Evolutionary conservation across 2,113 vertebrate genomes (phyloP).

Genomic region (Gnathonemus echidnorhynchus): DNA sequence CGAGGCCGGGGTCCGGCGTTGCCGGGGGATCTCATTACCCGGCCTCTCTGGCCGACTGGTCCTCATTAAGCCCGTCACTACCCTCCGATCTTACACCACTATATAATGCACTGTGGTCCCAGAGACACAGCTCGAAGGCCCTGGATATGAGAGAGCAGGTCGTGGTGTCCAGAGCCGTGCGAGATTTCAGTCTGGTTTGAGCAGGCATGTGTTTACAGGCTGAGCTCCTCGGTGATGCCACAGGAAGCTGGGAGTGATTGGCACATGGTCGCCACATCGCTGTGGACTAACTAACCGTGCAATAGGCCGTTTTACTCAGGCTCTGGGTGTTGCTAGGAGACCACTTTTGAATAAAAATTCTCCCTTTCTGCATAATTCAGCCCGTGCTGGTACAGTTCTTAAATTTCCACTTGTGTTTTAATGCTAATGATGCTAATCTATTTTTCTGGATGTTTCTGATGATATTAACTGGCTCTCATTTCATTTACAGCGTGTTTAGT

Average conservation of each 20-base stretch:
- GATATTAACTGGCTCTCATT: not conserved
- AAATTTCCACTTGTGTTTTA: not conserved
- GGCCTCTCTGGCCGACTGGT: not conserved
- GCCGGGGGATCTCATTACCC: not conserved
- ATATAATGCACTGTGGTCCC: not conserved
- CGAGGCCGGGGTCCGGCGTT: not conserved
- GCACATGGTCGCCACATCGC: not conserved
- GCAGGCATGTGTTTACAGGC: not conserved
- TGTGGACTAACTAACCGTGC: not conserved
- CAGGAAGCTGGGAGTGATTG: not conserved
- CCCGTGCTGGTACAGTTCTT: not conserved
- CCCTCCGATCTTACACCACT: not conserved
- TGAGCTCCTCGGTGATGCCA: not conserved
- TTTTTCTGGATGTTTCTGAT: not conserved
- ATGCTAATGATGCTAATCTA: not conserved
- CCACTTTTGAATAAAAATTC: conserved; percentile 32
- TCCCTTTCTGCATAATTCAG: conserved; percentile 11
- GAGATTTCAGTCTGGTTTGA: not conserved
- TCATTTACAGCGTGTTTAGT: not conserved
- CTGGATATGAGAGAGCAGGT: not conserved
- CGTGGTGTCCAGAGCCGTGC: not conserved
- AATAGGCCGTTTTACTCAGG: conserved; percentile 26
- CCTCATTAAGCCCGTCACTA: not conserved
- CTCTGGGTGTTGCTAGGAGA: conserved; percentile 52
- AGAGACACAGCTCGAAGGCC: not conserved